Conservation (phyloP, 2,888 invertebrate species). For the Liposcelis brunnea region DNA sequence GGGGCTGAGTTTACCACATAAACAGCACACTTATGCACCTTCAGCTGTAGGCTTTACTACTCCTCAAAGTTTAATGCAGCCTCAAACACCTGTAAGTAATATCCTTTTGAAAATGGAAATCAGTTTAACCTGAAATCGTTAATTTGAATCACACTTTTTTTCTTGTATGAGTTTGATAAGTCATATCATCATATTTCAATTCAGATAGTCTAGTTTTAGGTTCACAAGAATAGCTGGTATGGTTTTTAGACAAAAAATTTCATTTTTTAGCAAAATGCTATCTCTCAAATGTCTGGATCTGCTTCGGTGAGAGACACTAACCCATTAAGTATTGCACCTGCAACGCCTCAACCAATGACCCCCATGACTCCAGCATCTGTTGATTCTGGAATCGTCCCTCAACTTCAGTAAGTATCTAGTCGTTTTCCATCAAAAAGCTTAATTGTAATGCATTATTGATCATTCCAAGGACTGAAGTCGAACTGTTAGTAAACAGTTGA, state of each 20-base stretch:
- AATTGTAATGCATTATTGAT: too few species aligned
- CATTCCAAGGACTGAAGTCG: too few species aligned
- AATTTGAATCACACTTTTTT: too few species aligned
- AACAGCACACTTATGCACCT: conserved; percentile 55
- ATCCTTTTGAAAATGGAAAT: too few species aligned
- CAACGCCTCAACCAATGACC: conserved; percentile 62
- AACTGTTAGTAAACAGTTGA: too few species aligned
- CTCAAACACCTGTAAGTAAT: conserved; percentile 66
- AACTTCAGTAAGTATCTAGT: conserved; percentile 54
- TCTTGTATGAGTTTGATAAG: too few species aligned
- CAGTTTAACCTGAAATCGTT: too few species aligned
- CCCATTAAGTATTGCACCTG: conserved; percentile 41
- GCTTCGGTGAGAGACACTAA: conserved; percentile 34
- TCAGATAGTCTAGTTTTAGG: too few species aligned
- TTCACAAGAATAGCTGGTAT: too few species aligned
- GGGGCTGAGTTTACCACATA: conserved; percentile 34
- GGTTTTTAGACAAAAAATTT: too few species aligned
- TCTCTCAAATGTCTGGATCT: conserved; percentile 40
- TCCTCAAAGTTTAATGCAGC: conserved; percentile 74
- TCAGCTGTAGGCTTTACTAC: conserved; percentile 44
- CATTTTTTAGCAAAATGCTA: conserved; percentile 64
- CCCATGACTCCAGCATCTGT: conserved; percentile 83
- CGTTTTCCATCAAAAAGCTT: conserved; percentile 12
- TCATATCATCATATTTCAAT: too few species aligned
- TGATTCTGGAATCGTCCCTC: conserved; percentile 85